Conservation (phyloP, 2,888 invertebrate species). For the Drosophila maculinotata region DNA sequence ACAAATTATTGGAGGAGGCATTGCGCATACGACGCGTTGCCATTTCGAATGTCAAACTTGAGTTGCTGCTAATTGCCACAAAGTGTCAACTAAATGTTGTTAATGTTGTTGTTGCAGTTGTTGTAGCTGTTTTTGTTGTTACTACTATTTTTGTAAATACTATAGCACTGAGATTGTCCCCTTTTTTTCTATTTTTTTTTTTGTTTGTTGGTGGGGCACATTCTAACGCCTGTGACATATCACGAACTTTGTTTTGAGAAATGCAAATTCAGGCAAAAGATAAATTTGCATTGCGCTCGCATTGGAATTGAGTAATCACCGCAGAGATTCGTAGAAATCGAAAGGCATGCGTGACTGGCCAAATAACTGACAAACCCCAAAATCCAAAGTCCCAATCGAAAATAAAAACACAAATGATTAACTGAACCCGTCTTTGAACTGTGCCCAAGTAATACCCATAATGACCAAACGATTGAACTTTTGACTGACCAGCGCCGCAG, state of each 20-base stretch:
- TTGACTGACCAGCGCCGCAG: conserved; percentile 39
- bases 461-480: conserved; percentile 44
- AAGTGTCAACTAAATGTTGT: conserved; percentile 66
- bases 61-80: conserved; percentile 57
- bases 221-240: conserved; percentile 80
- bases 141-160: too few relatives aligned
- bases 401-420: conserved; percentile 15
- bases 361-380: conserved; percentile 46
- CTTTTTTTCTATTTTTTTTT: conserved; percentile 1
- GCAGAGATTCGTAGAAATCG: conserved; percentile 64
- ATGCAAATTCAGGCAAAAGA: conserved; percentile 68
- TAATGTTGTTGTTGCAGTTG: conserved; percentile 24
- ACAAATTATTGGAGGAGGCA: conserved; percentile 17
- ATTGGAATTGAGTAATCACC: conserved; percentile 67
- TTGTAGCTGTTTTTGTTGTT: conserved; percentile 1
- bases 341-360: conserved; percentile 75
- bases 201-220: conserved; percentile 41
- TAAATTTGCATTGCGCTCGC: conserved; percentile 72
- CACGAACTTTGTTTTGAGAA: conserved; percentile 68
- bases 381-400: conserved; percentile 19
- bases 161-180: conserved; percentile 2
- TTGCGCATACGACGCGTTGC: conserved; percentile 20
- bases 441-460: conserved; percentile 21
- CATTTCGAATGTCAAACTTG: conserved; percentile 50
- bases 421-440: conserved; percentile 53